Percentiles rank a stretch among this genome's conserved stretches.
These are phyloP conservation scores for Hoplias malabaricus DNA, from an alignment of 2,113 vertebrate genomes.

Conservation along the genomic window DNA sequence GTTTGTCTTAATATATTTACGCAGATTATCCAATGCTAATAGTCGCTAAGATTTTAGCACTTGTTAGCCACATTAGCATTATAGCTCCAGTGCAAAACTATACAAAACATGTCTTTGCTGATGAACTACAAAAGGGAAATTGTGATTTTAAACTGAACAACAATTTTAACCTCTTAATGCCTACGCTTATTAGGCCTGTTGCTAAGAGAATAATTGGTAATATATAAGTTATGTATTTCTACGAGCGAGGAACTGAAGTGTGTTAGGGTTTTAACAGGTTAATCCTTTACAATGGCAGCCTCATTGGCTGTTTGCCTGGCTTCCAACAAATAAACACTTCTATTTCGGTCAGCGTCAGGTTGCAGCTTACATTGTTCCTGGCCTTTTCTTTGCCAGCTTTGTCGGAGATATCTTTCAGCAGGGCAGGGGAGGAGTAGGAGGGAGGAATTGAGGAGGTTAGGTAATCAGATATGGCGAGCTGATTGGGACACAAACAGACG, in stretches of 20 bases:
- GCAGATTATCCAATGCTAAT: no score
- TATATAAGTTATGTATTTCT: not conserved
- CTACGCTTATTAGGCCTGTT: not conserved
- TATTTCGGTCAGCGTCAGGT: not conserved
- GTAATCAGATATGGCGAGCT: constrained; percentile 40
- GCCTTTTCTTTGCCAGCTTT: constrained; percentile 10
- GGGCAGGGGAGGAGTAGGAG: not conserved
- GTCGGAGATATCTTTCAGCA: constrained; percentile 2
- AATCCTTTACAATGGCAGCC: not conserved
- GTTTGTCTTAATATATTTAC: no score
- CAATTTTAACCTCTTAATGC: not conserved
- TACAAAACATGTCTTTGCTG: no score
- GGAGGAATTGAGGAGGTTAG: not conserved
- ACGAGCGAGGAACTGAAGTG: not conserved
- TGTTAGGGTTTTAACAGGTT: not conserved
- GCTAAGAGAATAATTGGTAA: no score
- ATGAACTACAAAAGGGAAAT: no score
- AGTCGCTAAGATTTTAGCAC: no score
- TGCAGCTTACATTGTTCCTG: not conserved
- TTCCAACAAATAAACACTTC: constrained; percentile 10
- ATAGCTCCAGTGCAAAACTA: no score
- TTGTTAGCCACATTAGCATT: no score
- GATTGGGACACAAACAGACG: constrained; percentile 27
- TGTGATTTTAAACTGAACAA: no score
- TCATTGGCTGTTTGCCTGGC: not conserved